Percentiles rank a stretch among this genome's conserved stretches.
Evolutionary conservation across 2,113 vertebrate genomes (phyloP).

Genomic region (Oncorhynchus kisutch): DNA sequence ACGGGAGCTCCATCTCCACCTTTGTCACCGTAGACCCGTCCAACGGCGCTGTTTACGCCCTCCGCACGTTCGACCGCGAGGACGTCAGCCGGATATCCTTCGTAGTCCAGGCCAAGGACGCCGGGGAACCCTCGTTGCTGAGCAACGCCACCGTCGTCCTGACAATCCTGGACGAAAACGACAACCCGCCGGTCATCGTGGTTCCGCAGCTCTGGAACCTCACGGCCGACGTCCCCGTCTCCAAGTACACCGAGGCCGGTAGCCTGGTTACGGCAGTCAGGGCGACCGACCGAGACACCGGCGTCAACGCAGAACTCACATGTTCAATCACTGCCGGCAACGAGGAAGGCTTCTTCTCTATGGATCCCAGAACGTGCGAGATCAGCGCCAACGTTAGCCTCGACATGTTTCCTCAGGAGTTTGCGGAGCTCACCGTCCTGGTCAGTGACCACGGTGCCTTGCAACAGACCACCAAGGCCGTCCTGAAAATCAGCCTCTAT

Average conservation of each 20-base stretch:
- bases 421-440: slow-evolving; percentile 79
- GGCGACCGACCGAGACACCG: slow-evolving; percentile 89
- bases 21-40: slow-evolving; percentile 96
- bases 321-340: slow-evolving; percentile 86
- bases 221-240: slow-evolving; percentile 83
- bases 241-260: slow-evolving; percentile 82
- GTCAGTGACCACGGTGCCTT: slow-evolving; percentile 90
- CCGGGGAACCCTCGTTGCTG: slow-evolving; percentile 80
- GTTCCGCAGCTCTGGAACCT: slow-evolving; percentile 85
- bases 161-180: slow-evolving; percentile 92
- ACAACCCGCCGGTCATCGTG: slow-evolving; percentile 88
- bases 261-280: slow-evolving; percentile 82
- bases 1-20: slow-evolving; percentile 87
- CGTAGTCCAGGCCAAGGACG: slow-evolving; percentile 88
- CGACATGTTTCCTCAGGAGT: slow-evolving; percentile 76
- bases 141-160: slow-evolving; percentile 87
- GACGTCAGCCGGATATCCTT: slow-evolving; percentile 89
- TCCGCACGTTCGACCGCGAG: slow-evolving; percentile 92
- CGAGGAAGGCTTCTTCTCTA: slow-evolving; percentile 84
- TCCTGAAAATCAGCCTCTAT: slow-evolving; percentile 80
- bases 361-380: slow-evolving; percentile 89
- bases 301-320: slow-evolving; percentile 89
- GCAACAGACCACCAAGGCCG: slow-evolving; percentile 85
- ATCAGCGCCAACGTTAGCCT: slow-evolving; percentile 88
- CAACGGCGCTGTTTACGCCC: slow-evolving; percentile 89